Conservation (phyloP, 53 echinoderm and acorn worm genomes). For the Luidia sarsii region DNA sequence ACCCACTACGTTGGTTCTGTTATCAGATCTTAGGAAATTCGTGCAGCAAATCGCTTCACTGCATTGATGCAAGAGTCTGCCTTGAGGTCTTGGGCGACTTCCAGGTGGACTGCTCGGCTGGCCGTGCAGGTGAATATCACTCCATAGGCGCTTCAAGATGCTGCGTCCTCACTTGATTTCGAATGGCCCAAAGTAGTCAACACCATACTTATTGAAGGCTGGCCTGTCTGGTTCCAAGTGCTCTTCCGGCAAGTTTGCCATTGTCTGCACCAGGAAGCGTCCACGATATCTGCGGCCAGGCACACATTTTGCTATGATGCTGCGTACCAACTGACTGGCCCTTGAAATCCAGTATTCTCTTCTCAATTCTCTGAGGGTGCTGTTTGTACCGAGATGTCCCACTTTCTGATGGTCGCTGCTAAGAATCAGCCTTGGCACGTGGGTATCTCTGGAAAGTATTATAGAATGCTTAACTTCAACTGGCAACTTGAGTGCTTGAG, state of each 20-base stretch:
- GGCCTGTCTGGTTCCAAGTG: slow-evolving; percentile 58
- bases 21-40: slow-evolving; percentile 40
- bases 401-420: slow-evolving; percentile 40
- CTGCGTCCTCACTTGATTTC: slow-evolving; percentile 63
- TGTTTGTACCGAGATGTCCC: slow-evolving; percentile 45
- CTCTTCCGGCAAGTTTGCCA: slow-evolving; percentile 66
- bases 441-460: slow-evolving; percentile 49
- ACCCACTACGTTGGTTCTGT: slow-evolving; percentile 33
- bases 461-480: slow-evolving; percentile 48
- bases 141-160: slow-evolving; percentile 68
- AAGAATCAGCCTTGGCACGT: slow-evolving; percentile 62
- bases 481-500: slow-evolving; percentile 55
- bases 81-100: slow-evolving; percentile 52
- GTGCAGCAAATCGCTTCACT: slow-evolving; percentile 63
- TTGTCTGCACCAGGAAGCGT: slow-evolving; percentile 59
- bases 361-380: slow-evolving; percentile 39
- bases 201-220: slow-evolving; percentile 60
- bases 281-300: slow-evolving; percentile 45
- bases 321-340: slow-evolving; percentile 33
- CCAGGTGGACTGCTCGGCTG: slow-evolving; percentile 66
- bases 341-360: slow-evolving; percentile 65
- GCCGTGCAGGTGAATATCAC: slow-evolving; percentile 74
- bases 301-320: slow-evolving; percentile 54
- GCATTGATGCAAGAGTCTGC: slow-evolving; percentile 70
- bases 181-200: slow-evolving; percentile 78